Conservation (phyloP, 2,113 vertebrate species). For the Syrrhaptes paradoxus region DNA sequence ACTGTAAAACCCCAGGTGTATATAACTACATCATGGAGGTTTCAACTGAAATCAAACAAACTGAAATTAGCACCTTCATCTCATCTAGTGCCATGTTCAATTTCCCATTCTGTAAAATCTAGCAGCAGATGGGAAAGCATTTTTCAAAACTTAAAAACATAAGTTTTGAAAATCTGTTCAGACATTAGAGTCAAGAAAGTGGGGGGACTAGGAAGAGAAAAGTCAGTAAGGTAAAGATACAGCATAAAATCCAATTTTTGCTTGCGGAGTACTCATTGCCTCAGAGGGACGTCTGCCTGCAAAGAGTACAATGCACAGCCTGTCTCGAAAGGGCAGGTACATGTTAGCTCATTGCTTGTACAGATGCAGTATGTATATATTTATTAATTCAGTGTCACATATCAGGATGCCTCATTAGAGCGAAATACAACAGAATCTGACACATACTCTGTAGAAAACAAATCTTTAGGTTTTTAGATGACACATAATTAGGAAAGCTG, state of each 20-base stretch:
- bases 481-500: neutral
- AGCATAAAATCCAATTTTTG: neutral
- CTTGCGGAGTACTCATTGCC: neutral
- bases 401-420: neutral
- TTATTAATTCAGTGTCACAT: neutral
- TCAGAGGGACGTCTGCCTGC: neutral
- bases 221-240: neutral
- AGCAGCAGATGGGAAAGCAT: neutral
- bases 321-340: neutral
- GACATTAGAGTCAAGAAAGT: neutral
- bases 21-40: neutral
- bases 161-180: neutral
- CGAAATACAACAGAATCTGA: neutral
- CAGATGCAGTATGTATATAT: neutral
- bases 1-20: neutral
- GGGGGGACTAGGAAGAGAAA: neutral
- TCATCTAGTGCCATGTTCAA: neutral
- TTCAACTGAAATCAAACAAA: neutral
- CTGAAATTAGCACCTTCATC: neutral
- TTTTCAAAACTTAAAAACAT: neutral
- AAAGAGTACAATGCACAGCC: neutral
- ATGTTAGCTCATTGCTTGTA: neutral
- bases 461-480: neutral
- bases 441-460: neutral
- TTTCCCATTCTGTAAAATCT: neutral